phyloP scores from a whole-genome alignment of 2,113 vertebrate genomes.

The Lethenteron reissneri region DNA sequence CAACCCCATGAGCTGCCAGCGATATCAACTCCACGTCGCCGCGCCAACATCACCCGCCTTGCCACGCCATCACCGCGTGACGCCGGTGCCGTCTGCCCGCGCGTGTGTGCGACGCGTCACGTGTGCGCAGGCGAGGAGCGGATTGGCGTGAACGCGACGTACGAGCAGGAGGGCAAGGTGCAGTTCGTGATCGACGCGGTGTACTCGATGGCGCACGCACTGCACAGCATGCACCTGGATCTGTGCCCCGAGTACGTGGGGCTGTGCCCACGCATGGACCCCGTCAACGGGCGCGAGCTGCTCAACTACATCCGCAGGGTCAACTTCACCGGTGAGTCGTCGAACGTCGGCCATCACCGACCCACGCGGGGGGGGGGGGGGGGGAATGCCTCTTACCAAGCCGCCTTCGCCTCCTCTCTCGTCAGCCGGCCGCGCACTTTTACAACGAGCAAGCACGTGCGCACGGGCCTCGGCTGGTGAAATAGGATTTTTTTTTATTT shows the following conservation, averaged over 20 bases:
- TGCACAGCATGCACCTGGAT: constrained; percentile 72
- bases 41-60: too few relatives aligned
- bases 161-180: constrained; percentile 85
- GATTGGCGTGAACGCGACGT: constrained; percentile 63
- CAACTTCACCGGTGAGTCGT: constrained; percentile 66
- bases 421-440: constrained; percentile 7
- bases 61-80: too few relatives aligned
- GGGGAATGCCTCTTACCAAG: not conserved
- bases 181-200: constrained; percentile 81
- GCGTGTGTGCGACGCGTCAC: too few relatives aligned
- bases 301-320: constrained; percentile 73
- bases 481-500: too few relatives aligned
- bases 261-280: constrained; percentile 60
- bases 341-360: not conserved
- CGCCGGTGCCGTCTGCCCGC: too few relatives aligned
- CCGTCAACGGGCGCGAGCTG: constrained; percentile 53
- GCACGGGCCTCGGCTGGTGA: too few relatives aligned
- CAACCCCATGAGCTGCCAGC: too few relatives aligned
- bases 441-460: not conserved
- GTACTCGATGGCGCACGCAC: constrained; percentile 69
- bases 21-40: too few relatives aligned
- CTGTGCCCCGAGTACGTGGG: constrained; percentile 61
- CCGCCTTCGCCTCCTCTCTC: constrained; percentile 10
- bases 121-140: constrained; percentile 47
- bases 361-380: too few relatives aligned